These are phyloP conservation scores for Seriola quinqueradiata DNA, from an alignment of 2,113 vertebrate species.

Conservation along the genomic window DNA sequence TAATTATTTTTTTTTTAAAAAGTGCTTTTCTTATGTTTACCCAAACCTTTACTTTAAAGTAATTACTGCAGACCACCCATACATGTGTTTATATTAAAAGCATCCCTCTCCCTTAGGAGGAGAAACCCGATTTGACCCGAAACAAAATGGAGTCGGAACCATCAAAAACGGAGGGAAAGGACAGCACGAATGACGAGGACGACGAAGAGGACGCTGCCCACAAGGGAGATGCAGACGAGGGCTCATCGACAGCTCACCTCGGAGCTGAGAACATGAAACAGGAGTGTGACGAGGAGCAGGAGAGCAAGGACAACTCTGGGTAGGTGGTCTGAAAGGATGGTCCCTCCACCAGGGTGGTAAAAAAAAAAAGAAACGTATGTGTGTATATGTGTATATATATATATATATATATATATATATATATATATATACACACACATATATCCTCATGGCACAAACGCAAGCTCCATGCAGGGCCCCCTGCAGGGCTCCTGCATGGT, in stretches of 20 bases:
- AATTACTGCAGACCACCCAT: not conserved
- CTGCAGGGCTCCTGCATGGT: constrained; percentile 8
- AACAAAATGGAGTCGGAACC: constrained; percentile 63
- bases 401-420: not conserved
- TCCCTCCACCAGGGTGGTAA: constrained; percentile 33
- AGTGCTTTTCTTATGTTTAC: not conserved
- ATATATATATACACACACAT: not conserved
- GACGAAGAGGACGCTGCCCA: constrained; percentile 36
- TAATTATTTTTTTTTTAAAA: too few species aligned
- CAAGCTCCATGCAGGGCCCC: constrained; percentile 1
- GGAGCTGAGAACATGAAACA: constrained; percentile 60
- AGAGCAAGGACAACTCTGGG: constrained; percentile 83
- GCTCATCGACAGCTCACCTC: constrained; percentile 60
- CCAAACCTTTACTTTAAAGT: not conserved
- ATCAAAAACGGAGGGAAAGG: constrained; percentile 47
- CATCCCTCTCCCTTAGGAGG: constrained; percentile 70
- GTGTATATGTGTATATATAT: too few species aligned
- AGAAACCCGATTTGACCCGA: constrained; percentile 63
- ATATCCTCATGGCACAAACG: constrained; percentile 44
- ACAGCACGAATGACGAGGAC: constrained; percentile 42
- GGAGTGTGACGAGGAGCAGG: constrained; percentile 74
- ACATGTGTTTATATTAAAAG: constrained; percentile 23
- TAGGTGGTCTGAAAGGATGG: constrained; percentile 72
- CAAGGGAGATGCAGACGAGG: constrained; percentile 68
- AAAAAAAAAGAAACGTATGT: not conserved